Percentiles rank a stretch among this genome's conserved stretches.
Conservation (phyloP, 2,797 vertebrate species). For the Okamejei kenojei region DNA sequence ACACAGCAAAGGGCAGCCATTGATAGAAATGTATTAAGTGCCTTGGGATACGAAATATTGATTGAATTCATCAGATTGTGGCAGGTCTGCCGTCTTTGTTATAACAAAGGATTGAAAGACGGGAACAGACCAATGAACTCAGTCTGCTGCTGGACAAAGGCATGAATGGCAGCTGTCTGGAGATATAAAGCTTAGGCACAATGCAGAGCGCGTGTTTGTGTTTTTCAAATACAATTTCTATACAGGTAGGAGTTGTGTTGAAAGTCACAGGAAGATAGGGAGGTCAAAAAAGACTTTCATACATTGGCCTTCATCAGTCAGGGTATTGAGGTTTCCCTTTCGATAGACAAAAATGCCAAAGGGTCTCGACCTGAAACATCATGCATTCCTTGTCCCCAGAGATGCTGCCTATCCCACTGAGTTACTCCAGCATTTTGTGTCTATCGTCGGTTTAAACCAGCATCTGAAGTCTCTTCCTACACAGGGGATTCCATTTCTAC, state of each 20-base stretch:
- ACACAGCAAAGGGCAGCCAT: background rate
- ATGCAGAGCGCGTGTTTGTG: conserved; percentile 57
- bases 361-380: too few relatives aligned
- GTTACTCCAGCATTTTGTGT: too few relatives aligned
- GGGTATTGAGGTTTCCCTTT: too few relatives aligned
- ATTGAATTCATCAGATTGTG: background rate
- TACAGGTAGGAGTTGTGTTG: conserved; percentile 27
- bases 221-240: conserved; percentile 47
- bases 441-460: too few relatives aligned
- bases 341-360: too few relatives aligned
- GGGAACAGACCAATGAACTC: background rate
- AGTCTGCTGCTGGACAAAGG: conserved; percentile 65
- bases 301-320: too few relatives aligned
- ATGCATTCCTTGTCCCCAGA: too few relatives aligned
- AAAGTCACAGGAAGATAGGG: too few relatives aligned
- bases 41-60: background rate
- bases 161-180: conserved; percentile 62
- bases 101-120: background rate
- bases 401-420: too few relatives aligned
- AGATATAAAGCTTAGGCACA: conserved; percentile 63
- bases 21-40: background rate
- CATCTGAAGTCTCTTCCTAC: too few relatives aligned
- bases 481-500: too few relatives aligned
- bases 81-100: background rate
- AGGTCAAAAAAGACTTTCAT: too few relatives aligned